Conservation (phyloP, 2,113 vertebrate genomes). For the Pelecanoides urinatrix region DNA sequence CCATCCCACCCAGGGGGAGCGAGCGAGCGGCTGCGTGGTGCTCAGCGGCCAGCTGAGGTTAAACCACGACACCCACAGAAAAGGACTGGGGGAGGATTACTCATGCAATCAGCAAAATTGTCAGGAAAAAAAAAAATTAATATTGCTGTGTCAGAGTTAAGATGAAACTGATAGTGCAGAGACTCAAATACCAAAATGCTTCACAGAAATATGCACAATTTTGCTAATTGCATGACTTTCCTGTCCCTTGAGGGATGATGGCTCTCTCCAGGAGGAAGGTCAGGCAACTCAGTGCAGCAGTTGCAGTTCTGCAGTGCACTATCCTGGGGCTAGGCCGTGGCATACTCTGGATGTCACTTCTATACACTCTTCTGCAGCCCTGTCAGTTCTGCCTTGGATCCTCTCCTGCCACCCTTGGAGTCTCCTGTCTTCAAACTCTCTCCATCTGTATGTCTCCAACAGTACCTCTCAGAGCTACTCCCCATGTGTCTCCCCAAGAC, state of each 20-base stretch:
- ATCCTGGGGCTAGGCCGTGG: background rate
- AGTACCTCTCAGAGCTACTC: background rate
- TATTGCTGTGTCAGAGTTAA: background rate
- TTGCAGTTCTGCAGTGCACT: background rate
- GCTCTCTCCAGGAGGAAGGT: background rate
- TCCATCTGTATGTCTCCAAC: fast-evolving
- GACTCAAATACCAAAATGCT: background rate
- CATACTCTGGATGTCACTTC: background rate
- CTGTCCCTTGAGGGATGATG: background rate
- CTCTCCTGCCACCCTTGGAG: fast-evolving
- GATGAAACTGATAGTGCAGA: background rate
- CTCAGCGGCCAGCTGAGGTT: too few relatives aligned
- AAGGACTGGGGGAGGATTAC: background rate
- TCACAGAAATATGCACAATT: background rate
- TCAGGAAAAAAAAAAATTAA: background rate
- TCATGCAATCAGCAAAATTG: background rate
- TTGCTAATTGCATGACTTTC: background rate
- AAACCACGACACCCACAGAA: too few relatives aligned
- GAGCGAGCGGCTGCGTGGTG: too few relatives aligned
- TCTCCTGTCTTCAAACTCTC: background rate
- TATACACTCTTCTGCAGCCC: background rate
- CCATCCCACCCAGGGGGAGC: too few relatives aligned
- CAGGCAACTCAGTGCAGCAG: fast-evolving
- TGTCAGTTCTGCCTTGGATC: background rate
- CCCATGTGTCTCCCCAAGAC: background rate